phyloP scores from a whole-genome alignment of 1,140 invertebrate genomes.

The Musca vetustissima region DNA sequence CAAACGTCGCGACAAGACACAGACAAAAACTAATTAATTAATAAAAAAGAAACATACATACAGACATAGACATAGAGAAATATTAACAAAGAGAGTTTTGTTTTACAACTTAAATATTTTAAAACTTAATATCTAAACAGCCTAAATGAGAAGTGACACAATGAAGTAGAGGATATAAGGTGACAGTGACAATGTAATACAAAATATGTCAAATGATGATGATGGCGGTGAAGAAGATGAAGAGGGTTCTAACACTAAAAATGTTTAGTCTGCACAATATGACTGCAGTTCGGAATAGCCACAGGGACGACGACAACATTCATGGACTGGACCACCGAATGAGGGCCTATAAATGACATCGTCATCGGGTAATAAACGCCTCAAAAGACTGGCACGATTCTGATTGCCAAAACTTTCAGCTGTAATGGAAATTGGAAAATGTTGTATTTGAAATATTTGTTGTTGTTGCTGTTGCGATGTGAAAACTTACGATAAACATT shows the following conservation, averaged over 20 bases:
- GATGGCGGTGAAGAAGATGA: not conserved
- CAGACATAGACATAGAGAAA: not conserved
- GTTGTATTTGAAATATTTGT: slow-evolving; percentile 2
- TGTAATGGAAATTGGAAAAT: slow-evolving; percentile 25
- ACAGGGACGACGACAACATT: slow-evolving; percentile 41
- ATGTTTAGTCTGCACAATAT: slow-evolving; percentile 36
- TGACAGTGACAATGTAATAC: not conserved
- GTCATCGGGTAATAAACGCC: slow-evolving; percentile 35
- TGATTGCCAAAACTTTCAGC: slow-evolving; percentile 39
- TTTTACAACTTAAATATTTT: not conserved
- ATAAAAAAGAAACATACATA: slow-evolving; percentile 2
- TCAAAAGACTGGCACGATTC: slow-evolving; percentile 25
- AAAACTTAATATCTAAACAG: slow-evolving; percentile 2
- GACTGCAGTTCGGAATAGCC: slow-evolving; percentile 33
- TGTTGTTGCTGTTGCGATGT: not conserved
- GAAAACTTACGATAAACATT: slow-evolving; percentile 26
- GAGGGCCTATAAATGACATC: slow-evolving; percentile 34
- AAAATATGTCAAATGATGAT: slow-evolving; percentile 6
- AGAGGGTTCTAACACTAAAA: not conserved
- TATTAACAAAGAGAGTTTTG: not conserved
- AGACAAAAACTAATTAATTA: not conserved
- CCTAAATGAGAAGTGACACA: not conserved
- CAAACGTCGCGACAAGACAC: not conserved
- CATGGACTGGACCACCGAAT: slow-evolving; percentile 35
- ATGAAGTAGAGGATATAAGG: too few relatives aligned